Conservation (phyloP, 2,888 invertebrate species). For the Pantelozetes paolii region DNA sequence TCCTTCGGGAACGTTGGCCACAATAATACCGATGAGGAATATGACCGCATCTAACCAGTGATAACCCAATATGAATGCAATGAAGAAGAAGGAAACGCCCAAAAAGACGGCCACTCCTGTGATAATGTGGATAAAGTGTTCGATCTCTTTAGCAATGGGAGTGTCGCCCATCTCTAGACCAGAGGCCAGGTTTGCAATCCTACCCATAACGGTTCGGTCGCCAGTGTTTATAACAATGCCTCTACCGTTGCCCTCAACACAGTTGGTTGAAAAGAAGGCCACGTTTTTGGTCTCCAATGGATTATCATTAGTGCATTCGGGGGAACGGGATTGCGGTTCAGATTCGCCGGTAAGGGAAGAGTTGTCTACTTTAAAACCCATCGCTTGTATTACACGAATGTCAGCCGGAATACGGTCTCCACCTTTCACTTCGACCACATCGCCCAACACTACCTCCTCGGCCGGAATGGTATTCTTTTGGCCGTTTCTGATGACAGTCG, state of each 20-base stretch:
- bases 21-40: constrained; percentile 98
- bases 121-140: constrained; percentile 97
- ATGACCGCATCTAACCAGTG: constrained; percentile 99
- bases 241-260: constrained; percentile 79
- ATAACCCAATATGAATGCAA: constrained; percentile 94
- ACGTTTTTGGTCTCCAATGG: constrained; percentile 91
- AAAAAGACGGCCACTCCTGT: constrained; percentile 93
- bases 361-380: constrained; percentile 94
- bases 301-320: constrained; percentile 89
- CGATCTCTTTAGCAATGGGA: constrained; percentile 97
- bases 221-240: constrained; percentile 92
- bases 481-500: constrained; percentile 66
- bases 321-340: constrained; percentile 82
- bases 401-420: constrained; percentile 99
- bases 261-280: constrained; percentile 93
- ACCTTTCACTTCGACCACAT: constrained; percentile 97
- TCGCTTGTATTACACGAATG: constrained; percentile 74
- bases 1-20: constrained; percentile 99
- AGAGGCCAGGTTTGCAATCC: constrained; percentile 89
- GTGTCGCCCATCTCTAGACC: constrained; percentile 94
- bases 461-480: constrained; percentile 57
- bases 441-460: constrained; percentile 86
- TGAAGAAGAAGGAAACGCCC: constrained; percentile 94
- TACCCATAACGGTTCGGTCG: constrained; percentile 93
- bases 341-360: constrained; percentile 93